phyloP scores from a whole-genome alignment of 2,797 vertebrate species.

The Cyclura pinguis region DNA sequence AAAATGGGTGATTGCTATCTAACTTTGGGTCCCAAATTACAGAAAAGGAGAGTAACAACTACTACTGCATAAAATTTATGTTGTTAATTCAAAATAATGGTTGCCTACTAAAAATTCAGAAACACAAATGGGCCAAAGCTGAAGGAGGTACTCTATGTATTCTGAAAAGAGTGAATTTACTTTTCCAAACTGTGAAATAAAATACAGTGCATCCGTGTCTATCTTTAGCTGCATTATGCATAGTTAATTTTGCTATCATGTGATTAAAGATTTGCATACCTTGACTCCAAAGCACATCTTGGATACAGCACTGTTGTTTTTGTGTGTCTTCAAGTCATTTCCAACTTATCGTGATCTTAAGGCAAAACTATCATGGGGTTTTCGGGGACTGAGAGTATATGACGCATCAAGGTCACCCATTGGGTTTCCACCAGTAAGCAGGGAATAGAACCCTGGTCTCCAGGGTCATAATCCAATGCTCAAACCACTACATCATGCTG shows the following conservation, averaged over 20 bases:
- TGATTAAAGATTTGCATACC: not conserved
- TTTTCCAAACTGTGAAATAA: conserved; percentile 8
- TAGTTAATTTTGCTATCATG: too few relatives aligned
- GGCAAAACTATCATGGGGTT: too few relatives aligned
- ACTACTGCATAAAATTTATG: not conserved
- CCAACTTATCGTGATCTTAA: too few relatives aligned
- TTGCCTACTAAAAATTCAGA: not conserved
- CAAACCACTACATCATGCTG: too few relatives aligned
- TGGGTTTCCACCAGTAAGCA: too few relatives aligned
- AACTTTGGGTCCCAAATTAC: not conserved
- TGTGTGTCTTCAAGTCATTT: too few relatives aligned
- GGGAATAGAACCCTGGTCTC: too few relatives aligned
- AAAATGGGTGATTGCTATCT: not conserved
- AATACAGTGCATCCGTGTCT: not conserved
- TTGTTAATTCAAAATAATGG: conserved; percentile 1
- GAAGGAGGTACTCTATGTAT: not conserved
- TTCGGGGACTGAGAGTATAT: too few relatives aligned
- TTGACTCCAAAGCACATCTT: not conserved
- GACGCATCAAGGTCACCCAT: too few relatives aligned
- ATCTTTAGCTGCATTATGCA: not conserved
- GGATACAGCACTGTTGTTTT: not conserved
- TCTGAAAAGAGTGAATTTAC: not conserved
- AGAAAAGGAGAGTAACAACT: not conserved
- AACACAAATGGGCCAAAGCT: not conserved
- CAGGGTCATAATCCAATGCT: too few relatives aligned